These are phyloP conservation scores for Punctoribates punctum DNA, from an alignment of 2,888 invertebrate species.

Conservation along the genomic window DNA sequence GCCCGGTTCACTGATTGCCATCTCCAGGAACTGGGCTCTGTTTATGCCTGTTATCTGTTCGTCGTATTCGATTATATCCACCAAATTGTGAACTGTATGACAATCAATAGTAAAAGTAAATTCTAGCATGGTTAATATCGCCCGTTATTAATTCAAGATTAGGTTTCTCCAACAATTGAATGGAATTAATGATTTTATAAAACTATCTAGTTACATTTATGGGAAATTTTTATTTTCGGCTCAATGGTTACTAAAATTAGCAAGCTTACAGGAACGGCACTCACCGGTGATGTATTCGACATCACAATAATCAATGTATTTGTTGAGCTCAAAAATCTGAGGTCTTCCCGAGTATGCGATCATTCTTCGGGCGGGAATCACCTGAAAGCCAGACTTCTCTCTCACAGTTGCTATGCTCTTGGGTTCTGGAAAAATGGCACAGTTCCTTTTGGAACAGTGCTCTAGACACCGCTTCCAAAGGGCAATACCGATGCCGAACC, in stretches of 20 bases:
- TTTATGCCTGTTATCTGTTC: constrained; percentile 41
- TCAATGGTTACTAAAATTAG: no score
- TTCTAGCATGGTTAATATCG: no score
- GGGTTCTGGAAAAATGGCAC: constrained; percentile 39
- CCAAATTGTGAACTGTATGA: constrained; percentile 30
- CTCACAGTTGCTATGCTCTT: constrained; percentile 31
- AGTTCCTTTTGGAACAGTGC: constrained; percentile 39
- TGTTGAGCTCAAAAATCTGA: constrained; percentile 38
- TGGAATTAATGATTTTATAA: no score
- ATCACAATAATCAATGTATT: constrained; percentile 40
- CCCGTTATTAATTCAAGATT: no score
- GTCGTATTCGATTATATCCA: constrained; percentile 40
- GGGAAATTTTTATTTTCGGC: no score
- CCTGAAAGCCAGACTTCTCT: constrained; percentile 40
- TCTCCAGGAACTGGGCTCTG: constrained; percentile 38
- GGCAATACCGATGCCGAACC: constrained; percentile 30
- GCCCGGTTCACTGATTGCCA: constrained; percentile 33
- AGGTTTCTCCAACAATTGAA: no score
- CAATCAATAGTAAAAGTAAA: no score
- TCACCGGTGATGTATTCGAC: constrained; percentile 41
- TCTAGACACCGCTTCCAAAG: constrained; percentile 40
- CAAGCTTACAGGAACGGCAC: no score
- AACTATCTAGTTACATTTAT: no score
- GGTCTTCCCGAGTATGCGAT: constrained; percentile 37
- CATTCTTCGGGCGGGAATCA: constrained; percentile 38